phyloP scores from a whole-genome alignment of 2,888 invertebrate genomes.

The Phaonia tiefii region DNA sequence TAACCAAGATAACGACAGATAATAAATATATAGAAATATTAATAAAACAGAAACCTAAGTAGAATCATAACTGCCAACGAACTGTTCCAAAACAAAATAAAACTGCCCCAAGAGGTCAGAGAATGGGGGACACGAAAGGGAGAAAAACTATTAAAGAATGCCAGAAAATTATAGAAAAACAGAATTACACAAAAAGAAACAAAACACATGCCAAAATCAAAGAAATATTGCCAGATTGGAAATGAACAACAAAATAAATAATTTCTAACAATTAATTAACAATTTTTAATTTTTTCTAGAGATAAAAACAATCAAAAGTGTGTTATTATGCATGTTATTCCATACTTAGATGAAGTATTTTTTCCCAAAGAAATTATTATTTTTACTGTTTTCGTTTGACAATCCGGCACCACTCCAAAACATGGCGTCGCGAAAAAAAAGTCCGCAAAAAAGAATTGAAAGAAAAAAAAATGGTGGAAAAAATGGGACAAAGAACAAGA shows the following conservation, averaged over 20 bases:
- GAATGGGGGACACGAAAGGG: too few relatives aligned
- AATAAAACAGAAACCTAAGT: too few relatives aligned
- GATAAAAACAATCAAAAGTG: neutral
- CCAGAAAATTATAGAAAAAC: constrained; percentile 14
- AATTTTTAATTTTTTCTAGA: constrained; percentile 22
- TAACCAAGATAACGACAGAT: constrained; percentile 1
- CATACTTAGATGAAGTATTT: neutral
- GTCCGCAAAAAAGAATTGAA: constrained; percentile 69
- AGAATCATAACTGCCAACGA: neutral
- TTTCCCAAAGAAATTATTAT: neutral
- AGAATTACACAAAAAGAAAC: constrained; percentile 33
- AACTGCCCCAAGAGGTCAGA: neutral
- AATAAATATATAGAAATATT: neutral
- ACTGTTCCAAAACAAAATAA: neutral
- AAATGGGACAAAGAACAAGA: constrained; percentile 64
- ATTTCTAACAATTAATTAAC: neutral
- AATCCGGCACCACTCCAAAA: constrained; percentile 71
- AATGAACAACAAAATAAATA: neutral
- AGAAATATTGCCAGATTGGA: constrained; percentile 24
- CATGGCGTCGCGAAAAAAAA: constrained; percentile 77
- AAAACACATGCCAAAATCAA: constrained; percentile 42
- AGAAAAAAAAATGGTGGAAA: constrained; percentile 74
- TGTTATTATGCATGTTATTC: neutral
- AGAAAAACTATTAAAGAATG: constrained; percentile 4
- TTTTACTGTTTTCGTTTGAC: neutral